Evolutionary conservation across 2,888 invertebrate species (phyloP).

Genomic region (Miltochrista miniata): DNA sequence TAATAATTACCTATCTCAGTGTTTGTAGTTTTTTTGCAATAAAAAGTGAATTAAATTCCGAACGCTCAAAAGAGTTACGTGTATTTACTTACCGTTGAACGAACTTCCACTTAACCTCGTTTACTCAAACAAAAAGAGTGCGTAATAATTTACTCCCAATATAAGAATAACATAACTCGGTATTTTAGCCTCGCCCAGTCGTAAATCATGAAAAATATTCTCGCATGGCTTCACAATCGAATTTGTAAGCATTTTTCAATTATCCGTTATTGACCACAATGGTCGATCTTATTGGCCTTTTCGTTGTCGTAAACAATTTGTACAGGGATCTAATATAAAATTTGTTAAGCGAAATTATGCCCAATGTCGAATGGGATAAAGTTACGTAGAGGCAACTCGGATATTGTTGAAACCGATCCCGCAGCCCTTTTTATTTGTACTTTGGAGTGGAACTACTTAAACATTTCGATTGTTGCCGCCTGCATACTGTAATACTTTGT

Average conservation of each 20-base stretch:
- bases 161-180: constrained; percentile 46
- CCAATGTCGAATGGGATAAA: constrained; percentile 36
- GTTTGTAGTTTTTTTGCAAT: background rate
- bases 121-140: constrained; percentile 27
- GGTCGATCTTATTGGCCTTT: constrained; percentile 72
- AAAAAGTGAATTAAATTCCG: background rate
- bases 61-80: background rate
- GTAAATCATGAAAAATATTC: constrained; percentile 72
- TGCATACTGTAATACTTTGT: constrained; percentile 56
- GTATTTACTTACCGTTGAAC: constrained; percentile 15
- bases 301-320: constrained; percentile 71
- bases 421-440: constrained; percentile 49
- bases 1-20: too few relatives aligned
- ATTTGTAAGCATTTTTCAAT: constrained; percentile 81
- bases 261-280: constrained; percentile 80
- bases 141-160: constrained; percentile 48
- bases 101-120: constrained; percentile 25
- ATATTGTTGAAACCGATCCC: constrained; percentile 46
- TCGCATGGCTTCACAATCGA: constrained; percentile 72
- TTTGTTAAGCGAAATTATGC: constrained; percentile 40
- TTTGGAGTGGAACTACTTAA: constrained; percentile 62
- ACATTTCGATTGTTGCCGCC: constrained; percentile 62
- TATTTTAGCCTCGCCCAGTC: constrained; percentile 59
- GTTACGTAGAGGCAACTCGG: constrained; percentile 24
- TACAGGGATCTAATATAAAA: constrained; percentile 42